Evolutionary conservation across 2,888 invertebrate genomes (phyloP).

Genomic region (Cephus sareptanus): DNA sequence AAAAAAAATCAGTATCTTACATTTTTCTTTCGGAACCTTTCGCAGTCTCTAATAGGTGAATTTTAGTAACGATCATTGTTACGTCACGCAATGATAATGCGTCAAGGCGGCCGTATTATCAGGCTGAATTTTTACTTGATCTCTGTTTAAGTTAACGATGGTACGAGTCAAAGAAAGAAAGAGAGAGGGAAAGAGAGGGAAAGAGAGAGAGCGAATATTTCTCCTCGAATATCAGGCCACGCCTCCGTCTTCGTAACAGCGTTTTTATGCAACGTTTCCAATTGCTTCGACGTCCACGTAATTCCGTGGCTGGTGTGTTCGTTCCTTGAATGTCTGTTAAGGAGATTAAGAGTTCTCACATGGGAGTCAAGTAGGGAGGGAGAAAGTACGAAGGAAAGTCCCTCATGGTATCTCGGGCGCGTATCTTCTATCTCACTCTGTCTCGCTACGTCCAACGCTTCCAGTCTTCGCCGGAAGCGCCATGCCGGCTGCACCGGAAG

Average conservation of each 20-base stretch:
- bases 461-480: conserved; percentile 7
- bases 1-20: background rate
- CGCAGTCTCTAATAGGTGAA: background rate
- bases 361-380: background rate
- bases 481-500: conserved; percentile 3
- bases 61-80: background rate
- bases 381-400: background rate
- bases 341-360: background rate
- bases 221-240: background rate
- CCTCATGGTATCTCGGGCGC: background rate
- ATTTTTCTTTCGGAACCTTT: background rate
- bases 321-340: background rate
- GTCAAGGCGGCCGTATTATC: background rate
- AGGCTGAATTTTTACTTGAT: background rate
- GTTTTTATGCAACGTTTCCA: background rate
- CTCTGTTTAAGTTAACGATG: background rate
- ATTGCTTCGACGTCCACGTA: background rate
- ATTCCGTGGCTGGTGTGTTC: background rate
- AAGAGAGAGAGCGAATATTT: background rate
- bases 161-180: background rate
- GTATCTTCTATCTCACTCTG: background rate
- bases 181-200: no score
- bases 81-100: background rate
- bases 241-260: background rate
- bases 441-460: background rate